These are phyloP conservation scores for Therioaphis trifolii DNA, from an alignment of 2,888 invertebrate genomes.

Conservation along the genomic window DNA sequence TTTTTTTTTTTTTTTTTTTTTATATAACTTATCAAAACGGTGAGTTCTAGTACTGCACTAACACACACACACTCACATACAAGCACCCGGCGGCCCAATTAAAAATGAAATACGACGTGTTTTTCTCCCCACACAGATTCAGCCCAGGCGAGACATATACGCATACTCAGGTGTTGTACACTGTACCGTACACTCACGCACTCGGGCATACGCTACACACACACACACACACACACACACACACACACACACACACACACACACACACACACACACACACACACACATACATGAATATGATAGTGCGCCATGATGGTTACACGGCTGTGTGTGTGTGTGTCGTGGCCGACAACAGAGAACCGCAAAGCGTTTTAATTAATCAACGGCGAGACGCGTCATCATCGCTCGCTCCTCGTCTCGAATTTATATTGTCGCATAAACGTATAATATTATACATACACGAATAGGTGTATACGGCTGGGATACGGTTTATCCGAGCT, in stretches of 20 bases:
- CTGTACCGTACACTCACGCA: too few relatives aligned
- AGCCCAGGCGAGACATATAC: not conserved
- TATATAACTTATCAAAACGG: constrained; percentile 13
- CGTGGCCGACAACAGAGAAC: not conserved
- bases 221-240: too few relatives aligned
- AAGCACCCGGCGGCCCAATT: constrained; percentile 33
- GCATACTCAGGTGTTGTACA: not conserved
- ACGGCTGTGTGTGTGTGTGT: not conserved
- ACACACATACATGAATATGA: not conserved
- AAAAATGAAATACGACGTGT: constrained; percentile 62
- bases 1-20: not conserved
- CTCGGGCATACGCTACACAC: too few relatives aligned
- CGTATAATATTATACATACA: too few relatives aligned
- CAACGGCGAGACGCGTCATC: constrained; percentile 31
- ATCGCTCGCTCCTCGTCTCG: not conserved
- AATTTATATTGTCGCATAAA: too few relatives aligned
- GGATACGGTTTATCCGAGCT: too few relatives aligned
- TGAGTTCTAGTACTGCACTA: not conserved
- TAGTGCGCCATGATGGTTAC: not conserved
- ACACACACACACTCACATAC: not conserved
- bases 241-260: too few relatives aligned
- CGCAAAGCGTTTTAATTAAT: constrained; percentile 46
- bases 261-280: too few relatives aligned
- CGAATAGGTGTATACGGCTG: too few relatives aligned
- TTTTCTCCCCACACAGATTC: constrained; percentile 15